Conservation (phyloP, 2,797 vertebrate genomes). For the Catharus ustulatus region DNA sequence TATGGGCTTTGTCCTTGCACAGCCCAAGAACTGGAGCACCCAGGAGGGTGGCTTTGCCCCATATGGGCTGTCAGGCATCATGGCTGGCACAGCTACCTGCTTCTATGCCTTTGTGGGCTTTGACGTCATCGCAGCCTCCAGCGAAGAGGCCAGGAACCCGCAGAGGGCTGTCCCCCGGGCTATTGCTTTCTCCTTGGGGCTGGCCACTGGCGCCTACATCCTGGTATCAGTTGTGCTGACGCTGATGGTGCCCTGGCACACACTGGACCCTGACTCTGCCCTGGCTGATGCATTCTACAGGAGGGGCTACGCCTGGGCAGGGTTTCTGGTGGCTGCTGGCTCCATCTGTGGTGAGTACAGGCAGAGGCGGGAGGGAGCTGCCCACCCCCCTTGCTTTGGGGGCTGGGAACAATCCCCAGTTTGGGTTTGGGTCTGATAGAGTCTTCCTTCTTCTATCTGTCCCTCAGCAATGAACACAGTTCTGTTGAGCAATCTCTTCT, state of each 20-base stretch:
- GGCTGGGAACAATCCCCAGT: background rate
- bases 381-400: fast-evolving
- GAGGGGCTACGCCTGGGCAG: slow-evolving; percentile 94
- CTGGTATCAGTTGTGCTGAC: slow-evolving; percentile 92
- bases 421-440: background rate
- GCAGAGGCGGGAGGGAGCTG: background rate
- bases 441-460: background rate
- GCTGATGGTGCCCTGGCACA: slow-evolving; percentile 93
- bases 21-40: slow-evolving; percentile 88
- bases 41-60: slow-evolving; percentile 92
- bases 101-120: slow-evolving; percentile 97
- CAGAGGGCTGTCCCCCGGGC: slow-evolving; percentile 89
- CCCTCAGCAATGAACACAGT: slow-evolving; percentile 93
- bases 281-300: slow-evolving; percentile 93
- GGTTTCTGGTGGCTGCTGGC: slow-evolving; percentile 89
- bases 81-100: slow-evolving; percentile 93
- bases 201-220: slow-evolving; percentile 89
- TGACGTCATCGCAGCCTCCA: slow-evolving; percentile 92
- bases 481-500: slow-evolving; percentile 94
- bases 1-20: slow-evolving; percentile 90
- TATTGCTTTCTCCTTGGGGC: slow-evolving; percentile 85
- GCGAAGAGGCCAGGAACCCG: slow-evolving; percentile 92
- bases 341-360: slow-evolving; percentile 92
- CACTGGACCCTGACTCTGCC: slow-evolving; percentile 90
- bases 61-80: slow-evolving; percentile 88